These are phyloP conservation scores for Globicephala melas DNA, from an alignment of 2,113 vertebrate genomes.

Conservation along the genomic window DNA sequence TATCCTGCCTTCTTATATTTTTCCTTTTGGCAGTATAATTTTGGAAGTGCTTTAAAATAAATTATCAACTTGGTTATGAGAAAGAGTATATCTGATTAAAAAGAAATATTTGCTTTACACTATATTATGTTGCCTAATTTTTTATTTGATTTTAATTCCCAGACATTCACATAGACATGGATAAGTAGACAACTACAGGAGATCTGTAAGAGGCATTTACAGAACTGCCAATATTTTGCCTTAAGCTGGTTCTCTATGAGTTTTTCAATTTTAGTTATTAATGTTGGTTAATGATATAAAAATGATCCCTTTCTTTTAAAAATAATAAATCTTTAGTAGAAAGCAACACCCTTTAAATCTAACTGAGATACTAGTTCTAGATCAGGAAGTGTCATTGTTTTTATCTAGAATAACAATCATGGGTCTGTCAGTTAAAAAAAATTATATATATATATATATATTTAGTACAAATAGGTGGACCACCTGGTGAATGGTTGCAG, in stretches of 20 bases:
- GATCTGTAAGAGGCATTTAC: conserved; percentile 72
- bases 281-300: conserved; percentile 63
- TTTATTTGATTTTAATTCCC: conserved; percentile 79
- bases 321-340: conserved; percentile 17
- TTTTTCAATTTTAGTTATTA: conserved; percentile 78
- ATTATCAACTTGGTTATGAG: conserved; percentile 46
- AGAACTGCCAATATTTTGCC: conserved; percentile 76
- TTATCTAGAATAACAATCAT: neutral
- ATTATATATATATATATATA: neutral
- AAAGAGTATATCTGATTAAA: conserved; percentile 36
- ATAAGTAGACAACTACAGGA: conserved; percentile 70
- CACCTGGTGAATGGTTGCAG: neutral
- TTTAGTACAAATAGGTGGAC: neutral
- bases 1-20: neutral
- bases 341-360: conserved; percentile 42
- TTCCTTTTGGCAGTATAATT: neutral
- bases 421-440: neutral
- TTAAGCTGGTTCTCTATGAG: conserved; percentile 75
- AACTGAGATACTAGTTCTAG: conserved; percentile 1
- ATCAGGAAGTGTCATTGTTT: neutral
- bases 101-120: conserved; percentile 63
- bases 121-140: conserved; percentile 63
- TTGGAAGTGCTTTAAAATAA: conserved; percentile 43
- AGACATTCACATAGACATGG: conserved; percentile 72
- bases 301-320: conserved; percentile 59